Evolutionary conservation across 37 sponge, comb jelly and placozoan species (phyloP).

Genomic region (Beroe ovata): DNA sequence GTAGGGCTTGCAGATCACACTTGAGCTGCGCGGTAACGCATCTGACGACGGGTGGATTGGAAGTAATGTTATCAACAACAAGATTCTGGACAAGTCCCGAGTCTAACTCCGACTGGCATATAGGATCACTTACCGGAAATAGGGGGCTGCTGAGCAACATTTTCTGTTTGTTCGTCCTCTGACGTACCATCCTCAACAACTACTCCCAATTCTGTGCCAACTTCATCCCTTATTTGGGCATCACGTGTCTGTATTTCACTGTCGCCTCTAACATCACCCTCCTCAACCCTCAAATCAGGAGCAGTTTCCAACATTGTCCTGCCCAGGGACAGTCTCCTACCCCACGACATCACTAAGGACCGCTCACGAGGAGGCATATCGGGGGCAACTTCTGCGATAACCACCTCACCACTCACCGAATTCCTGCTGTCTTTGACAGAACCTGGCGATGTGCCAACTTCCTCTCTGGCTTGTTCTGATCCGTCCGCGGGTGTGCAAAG

Average conservation of each 20-base stretch:
- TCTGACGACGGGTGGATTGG: no score
- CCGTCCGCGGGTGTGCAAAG: not conserved
- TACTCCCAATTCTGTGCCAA: not conserved
- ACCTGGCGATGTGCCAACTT: not conserved
- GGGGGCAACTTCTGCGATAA: not conserved
- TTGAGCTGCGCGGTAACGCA: not conserved
- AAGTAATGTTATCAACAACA: no score
- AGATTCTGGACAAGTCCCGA: no score
- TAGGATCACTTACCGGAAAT: no score
- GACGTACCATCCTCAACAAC: not conserved
- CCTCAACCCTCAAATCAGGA: no score
- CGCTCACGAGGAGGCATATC: not conserved
- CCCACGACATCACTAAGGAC: not conserved
- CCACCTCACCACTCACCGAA: not conserved
- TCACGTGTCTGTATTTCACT: not conserved
- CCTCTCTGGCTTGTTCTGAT: not conserved
- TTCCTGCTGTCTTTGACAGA: not conserved
- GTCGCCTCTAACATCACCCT: not conserved
- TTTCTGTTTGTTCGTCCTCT: not conserved
- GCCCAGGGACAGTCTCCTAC: not conserved
- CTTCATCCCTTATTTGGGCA: not conserved
- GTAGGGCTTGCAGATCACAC: constrained; percentile 40
- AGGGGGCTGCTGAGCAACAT: no score
- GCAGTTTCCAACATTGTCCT: not conserved
- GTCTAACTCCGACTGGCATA: no score